These are phyloP conservation scores for Frankliniella fusca DNA, from an alignment of 2,888 invertebrate species.

Conservation along the genomic window DNA sequence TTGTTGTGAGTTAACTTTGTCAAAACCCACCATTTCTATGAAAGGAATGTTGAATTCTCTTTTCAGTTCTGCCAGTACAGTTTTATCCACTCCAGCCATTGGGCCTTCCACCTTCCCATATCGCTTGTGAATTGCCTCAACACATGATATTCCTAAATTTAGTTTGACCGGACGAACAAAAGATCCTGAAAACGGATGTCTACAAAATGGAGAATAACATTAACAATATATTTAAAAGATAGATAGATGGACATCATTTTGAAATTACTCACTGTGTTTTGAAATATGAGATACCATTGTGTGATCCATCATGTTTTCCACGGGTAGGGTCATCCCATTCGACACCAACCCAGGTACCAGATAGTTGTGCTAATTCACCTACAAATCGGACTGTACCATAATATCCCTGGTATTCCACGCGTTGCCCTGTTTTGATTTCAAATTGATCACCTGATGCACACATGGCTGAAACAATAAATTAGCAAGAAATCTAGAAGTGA, in stretches of 20 bases:
- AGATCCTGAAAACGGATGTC: conserved; percentile 77
- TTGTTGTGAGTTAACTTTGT: conserved; percentile 68
- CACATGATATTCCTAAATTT: conserved; percentile 64
- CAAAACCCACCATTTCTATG: conserved; percentile 86
- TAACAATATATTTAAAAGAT: conserved; percentile 28
- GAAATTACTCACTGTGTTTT: conserved; percentile 54
- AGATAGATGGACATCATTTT: conserved; percentile 28
- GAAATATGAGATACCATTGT: conserved; percentile 80
- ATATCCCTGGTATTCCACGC: neutral
- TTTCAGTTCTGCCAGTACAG: conserved; percentile 58
- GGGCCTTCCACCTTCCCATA: conserved; percentile 60
- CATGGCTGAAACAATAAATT: neutral
- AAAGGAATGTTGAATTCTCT: conserved; percentile 73
- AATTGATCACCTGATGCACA: neutral
- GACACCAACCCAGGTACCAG: conserved; percentile 84
- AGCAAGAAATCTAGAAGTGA: neutral
- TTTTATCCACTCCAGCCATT: conserved; percentile 52
- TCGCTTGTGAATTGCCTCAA: conserved; percentile 67
- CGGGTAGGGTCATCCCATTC: conserved; percentile 89
- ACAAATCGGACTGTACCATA: conserved; percentile 68
- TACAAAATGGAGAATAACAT: conserved; percentile 43
- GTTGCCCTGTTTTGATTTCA: neutral
- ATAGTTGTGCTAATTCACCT: conserved; percentile 64
- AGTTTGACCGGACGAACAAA: conserved; percentile 82
- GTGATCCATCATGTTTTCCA: conserved; percentile 88